Conservation (phyloP, 2,888 invertebrate genomes). For the Tetragonula carbonaria region DNA sequence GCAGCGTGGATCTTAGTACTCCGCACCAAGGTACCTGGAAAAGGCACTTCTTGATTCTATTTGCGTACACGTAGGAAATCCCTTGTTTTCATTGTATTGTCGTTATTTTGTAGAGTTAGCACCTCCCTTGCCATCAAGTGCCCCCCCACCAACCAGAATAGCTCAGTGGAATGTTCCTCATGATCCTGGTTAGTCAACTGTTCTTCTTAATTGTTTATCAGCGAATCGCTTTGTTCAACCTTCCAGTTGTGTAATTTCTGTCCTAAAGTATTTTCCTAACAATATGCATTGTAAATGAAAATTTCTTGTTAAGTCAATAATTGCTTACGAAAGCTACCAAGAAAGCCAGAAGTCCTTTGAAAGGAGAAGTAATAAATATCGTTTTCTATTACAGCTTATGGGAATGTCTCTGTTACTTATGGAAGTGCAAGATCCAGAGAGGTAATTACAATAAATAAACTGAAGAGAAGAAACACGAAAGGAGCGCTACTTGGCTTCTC, state of each 20-base stretch:
- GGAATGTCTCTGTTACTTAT: constrained; percentile 76
- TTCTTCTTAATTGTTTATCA: constrained; percentile 60
- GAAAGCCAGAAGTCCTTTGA: too few relatives aligned
- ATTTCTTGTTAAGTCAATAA: not conserved
- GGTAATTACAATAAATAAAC: constrained; percentile 70
- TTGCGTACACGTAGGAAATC: constrained; percentile 71
- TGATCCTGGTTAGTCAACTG: constrained; percentile 79
- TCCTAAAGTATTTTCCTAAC: constrained; percentile 7
- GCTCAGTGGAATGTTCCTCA: constrained; percentile 79
- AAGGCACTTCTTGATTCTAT: not conserved
- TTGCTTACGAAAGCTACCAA: too few relatives aligned
- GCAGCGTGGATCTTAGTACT: constrained; percentile 75
- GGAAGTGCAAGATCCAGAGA: constrained; percentile 77
- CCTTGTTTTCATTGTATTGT: constrained; percentile 78
- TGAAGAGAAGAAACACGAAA: not conserved
- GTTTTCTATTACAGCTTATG: constrained; percentile 82
- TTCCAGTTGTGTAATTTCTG: constrained; percentile 16
- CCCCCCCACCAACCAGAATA: constrained; percentile 84
- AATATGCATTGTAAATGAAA: not conserved
- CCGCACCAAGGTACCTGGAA: constrained; percentile 77
- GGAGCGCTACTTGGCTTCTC: not conserved
- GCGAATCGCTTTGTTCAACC: constrained; percentile 34
- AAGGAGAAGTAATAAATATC: constrained; percentile 1
- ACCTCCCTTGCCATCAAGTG: constrained; percentile 86
- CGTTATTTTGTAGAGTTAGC: constrained; percentile 85